A percentile compares a stretch with the other conserved stretches of the same genome.
Conservation (phyloP, 2,113 vertebrate genomes). For the Pithys albifrons region DNA sequence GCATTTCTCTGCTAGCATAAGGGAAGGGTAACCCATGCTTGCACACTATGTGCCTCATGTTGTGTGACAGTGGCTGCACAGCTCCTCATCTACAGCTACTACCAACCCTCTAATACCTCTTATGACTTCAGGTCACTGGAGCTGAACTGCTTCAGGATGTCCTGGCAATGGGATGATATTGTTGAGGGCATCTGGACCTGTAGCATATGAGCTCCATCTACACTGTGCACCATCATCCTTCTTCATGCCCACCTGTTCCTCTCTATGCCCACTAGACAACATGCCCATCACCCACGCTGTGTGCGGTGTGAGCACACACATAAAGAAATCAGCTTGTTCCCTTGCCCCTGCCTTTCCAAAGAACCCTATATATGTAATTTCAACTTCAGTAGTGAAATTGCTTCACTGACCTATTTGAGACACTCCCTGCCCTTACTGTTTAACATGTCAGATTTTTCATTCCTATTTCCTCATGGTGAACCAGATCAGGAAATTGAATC, state of each 20-base stretch:
- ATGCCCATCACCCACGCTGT: rapidly evolving
- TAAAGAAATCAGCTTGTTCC: not conserved
- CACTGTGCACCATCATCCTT: rapidly evolving
- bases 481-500: not conserved
- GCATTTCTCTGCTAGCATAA: not conserved
- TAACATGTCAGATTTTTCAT: not conserved
- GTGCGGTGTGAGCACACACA: not conserved
- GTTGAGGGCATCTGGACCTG: not conserved
- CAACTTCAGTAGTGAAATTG: not conserved
- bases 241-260: not conserved
- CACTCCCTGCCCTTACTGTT: not conserved
- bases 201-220: not conserved
- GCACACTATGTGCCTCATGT: not conserved
- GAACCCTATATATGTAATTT: not conserved
- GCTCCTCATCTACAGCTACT: not conserved
- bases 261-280: not conserved
- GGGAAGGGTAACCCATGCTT: not conserved
- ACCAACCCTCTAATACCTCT: not conserved
- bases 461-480: not conserved
- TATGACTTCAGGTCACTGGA: not conserved
- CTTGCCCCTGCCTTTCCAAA: not conserved
- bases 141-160: not conserved
- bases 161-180: not conserved
- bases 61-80: not conserved
- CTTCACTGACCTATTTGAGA: not conserved